Conservation (phyloP, 2,113 vertebrate species). For the Corythaixoides concolor region DNA sequence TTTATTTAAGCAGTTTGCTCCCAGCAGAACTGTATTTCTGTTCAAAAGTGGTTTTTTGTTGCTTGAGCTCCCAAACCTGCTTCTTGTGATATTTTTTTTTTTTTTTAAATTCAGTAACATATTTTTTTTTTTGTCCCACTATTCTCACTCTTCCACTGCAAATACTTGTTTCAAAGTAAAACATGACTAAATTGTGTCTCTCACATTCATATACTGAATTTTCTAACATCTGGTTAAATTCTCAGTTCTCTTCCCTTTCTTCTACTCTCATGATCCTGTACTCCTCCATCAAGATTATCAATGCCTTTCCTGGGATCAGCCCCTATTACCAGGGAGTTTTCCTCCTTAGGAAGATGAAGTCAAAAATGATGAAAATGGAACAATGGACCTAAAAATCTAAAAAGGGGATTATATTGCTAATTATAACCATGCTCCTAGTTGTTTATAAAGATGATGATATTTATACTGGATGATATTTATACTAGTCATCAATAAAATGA, state of each 20-base stretch:
- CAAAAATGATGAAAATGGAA: background rate
- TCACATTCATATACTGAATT: background rate
- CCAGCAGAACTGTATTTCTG: background rate
- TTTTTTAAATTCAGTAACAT: background rate
- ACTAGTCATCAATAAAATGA: background rate
- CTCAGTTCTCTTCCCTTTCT: background rate
- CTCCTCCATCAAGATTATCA: background rate
- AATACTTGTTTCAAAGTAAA: background rate
- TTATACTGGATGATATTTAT: background rate
- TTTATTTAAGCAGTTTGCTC: constrained; percentile 31
- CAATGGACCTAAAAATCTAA: background rate
- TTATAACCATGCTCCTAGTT: background rate
- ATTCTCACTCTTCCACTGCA: background rate
- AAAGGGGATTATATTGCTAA: background rate
- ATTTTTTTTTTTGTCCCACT: background rate
- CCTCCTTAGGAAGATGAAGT: background rate
- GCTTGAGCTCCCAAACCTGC: background rate
- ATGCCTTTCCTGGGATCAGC: background rate
- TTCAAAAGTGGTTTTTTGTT: background rate
- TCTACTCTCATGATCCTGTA: background rate
- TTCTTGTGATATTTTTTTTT: background rate
- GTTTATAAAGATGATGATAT: background rate
- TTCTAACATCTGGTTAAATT: background rate
- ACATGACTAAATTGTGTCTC: background rate
- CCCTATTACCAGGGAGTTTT: background rate